These are phyloP conservation scores for Enteromius paludinosus DNA, from an alignment of 2,797 vertebrate genomes.

Conservation along the genomic window DNA sequence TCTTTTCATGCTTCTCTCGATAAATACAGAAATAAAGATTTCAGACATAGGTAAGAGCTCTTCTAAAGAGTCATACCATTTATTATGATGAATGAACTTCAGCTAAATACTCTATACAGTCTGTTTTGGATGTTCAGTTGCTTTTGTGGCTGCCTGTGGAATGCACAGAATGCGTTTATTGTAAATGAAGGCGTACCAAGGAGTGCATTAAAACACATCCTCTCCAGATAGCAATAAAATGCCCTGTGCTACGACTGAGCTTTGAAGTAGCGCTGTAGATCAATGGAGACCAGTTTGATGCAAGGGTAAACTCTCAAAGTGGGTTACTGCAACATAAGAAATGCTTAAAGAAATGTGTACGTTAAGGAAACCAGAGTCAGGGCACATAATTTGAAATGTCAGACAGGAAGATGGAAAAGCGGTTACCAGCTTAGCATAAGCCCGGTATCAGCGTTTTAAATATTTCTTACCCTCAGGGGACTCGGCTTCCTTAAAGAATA, in stretches of 20 bases:
- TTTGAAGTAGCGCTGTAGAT: slow-evolving; percentile 35
- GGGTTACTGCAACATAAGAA: slow-evolving; percentile 13
- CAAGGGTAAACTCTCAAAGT: slow-evolving; percentile 20
- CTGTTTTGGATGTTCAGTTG: slow-evolving; percentile 21
- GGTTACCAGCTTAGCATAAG: slow-evolving; percentile 50
- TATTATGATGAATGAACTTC: slow-evolving; percentile 38
- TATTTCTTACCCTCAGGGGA: slow-evolving; percentile 57
- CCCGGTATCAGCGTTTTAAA: slow-evolving; percentile 57
- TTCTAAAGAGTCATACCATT: slow-evolving; percentile 29
- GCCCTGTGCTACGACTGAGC: slow-evolving; percentile 1
- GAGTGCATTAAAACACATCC: slow-evolving; percentile 25
- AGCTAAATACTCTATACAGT: not conserved
- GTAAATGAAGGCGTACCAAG: slow-evolving; percentile 12
- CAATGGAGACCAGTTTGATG: slow-evolving; percentile 38
- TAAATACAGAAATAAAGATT: slow-evolving; percentile 99
- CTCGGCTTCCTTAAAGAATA: slow-evolving; percentile 51
- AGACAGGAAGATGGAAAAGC: slow-evolving; percentile 52
- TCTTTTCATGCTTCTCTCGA: slow-evolving; percentile 77
- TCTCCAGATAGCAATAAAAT: slow-evolving; percentile 38
- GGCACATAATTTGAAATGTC: slow-evolving; percentile 58
- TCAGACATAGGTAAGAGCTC: slow-evolving; percentile 98
- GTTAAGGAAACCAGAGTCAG: slow-evolving; percentile 41
- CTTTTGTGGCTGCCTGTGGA: not conserved
- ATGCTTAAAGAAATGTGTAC: slow-evolving; percentile 31
- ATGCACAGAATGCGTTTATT: not conserved